These are phyloP conservation scores for Xiphias gladius DNA, from an alignment of 2,113 vertebrate genomes.

Conservation along the genomic window DNA sequence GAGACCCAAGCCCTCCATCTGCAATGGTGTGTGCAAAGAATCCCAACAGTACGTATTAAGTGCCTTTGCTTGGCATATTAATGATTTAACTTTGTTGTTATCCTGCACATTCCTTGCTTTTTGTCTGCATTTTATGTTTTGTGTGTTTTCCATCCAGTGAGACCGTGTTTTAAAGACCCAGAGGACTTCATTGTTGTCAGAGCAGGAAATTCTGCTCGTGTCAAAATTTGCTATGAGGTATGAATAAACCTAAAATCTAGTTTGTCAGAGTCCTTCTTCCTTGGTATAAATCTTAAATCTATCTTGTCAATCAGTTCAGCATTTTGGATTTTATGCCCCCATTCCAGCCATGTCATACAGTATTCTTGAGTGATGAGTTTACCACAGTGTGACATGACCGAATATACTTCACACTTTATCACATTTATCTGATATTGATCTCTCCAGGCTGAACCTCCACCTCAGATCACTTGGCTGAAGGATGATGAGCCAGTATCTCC, in stretches of 20 bases:
- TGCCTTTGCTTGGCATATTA: not conserved
- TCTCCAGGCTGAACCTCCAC: conserved; percentile 85
- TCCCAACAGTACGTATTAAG: conserved; percentile 87
- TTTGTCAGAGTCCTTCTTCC: not conserved
- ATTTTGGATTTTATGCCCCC: not conserved
- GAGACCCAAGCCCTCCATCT: conserved; percentile 87
- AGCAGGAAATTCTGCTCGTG: conserved; percentile 85
- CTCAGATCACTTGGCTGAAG: conserved; percentile 89
- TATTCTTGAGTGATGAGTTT: conserved; percentile 16
- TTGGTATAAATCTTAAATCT: not conserved
- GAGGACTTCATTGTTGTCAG: conserved; percentile 84
- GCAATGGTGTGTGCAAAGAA: conserved; percentile 86
- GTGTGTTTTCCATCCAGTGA: conserved; percentile 79
- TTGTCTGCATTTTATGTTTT: not conserved
- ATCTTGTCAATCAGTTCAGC: not conserved
- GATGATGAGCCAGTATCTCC: conserved; percentile 84
- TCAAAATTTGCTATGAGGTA: conserved; percentile 90
- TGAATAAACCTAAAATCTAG: conserved; percentile 22
- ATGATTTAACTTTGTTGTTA: not conserved
- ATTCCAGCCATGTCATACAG: conserved; percentile 11
- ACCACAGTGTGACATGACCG: not conserved
- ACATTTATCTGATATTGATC: conserved; percentile 24
- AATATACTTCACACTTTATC: not conserved
- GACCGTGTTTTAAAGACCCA: conserved; percentile 85
- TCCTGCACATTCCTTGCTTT: not conserved